Conservation (phyloP, 2,113 vertebrate genomes). For the Emydocephalus ijimae region DNA sequence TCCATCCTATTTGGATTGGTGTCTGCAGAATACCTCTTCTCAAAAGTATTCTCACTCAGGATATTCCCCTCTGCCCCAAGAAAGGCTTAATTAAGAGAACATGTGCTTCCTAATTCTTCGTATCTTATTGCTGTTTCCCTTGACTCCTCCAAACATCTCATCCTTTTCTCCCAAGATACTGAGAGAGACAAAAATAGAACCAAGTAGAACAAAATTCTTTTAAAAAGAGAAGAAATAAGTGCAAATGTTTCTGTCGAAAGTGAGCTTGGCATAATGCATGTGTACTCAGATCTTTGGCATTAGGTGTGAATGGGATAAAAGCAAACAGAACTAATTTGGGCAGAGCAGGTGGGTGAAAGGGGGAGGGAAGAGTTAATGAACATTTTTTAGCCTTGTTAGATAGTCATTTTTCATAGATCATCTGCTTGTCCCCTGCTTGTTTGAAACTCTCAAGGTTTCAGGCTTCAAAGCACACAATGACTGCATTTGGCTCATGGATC, state of each 20-base stretch:
- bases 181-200: not conserved
- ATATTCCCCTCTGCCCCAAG: no score
- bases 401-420: conserved; percentile 73
- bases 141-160: conserved; percentile 37
- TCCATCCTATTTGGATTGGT: not conserved
- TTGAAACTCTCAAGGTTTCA: conserved; percentile 70
- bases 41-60: not conserved
- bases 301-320: conserved; percentile 60
- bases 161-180: conserved; percentile 20
- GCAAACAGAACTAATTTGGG: conserved; percentile 64
- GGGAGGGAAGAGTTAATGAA: conserved; percentile 50
- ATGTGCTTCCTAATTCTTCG: conserved; percentile 25
- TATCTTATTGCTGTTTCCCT: not conserved
- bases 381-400: conserved; percentile 68
- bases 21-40: not conserved
- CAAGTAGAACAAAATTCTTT: not conserved
- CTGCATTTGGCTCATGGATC: conserved; percentile 57
- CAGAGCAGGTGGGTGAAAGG: not conserved
- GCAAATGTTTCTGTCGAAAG: conserved; percentile 47
- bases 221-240: conserved; percentile 28
- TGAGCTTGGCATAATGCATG: conserved; percentile 54
- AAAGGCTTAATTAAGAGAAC: not conserved
- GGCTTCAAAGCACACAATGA: conserved; percentile 66
- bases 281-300: conserved; percentile 54
- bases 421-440: conserved; percentile 65